Conservation (phyloP, 2,888 invertebrate species). For the Monopis laevigella region DNA sequence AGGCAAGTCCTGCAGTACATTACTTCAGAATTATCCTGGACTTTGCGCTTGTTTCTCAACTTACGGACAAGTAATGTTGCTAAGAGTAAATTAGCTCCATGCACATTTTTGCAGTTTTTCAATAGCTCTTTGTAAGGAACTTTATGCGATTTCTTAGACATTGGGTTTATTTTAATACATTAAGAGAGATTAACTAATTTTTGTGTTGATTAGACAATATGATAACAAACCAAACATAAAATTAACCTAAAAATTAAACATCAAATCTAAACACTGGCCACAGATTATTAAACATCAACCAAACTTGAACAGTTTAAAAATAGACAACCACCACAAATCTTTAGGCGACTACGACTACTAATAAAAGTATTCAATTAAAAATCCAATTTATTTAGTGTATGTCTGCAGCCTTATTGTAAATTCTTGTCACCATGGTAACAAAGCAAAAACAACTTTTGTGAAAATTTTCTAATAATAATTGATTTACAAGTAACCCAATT, state of each 20-base stretch:
- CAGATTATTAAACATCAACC: too few species aligned
- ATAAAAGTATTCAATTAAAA: too few species aligned
- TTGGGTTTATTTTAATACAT: conserved; percentile 6
- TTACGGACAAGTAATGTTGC: conserved; percentile 18
- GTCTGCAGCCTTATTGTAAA: too few species aligned
- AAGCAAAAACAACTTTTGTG: too few species aligned
- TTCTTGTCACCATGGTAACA: too few species aligned
- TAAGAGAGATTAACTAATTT: background rate
- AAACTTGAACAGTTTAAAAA: too few species aligned
- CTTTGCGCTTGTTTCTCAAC: conserved; percentile 14
- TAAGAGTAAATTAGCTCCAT: background rate
- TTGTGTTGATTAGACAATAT: too few species aligned
- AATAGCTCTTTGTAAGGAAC: background rate
- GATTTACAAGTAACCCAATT: too few species aligned
- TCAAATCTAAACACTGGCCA: background rate
- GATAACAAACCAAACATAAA: background rate
- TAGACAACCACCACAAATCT: too few species aligned
- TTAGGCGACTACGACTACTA: too few species aligned
- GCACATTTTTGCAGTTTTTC: conserved; percentile 1
- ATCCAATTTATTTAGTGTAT: too few species aligned
- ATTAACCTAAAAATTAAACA: background rate
- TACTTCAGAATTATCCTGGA: background rate
- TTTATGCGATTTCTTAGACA: background rate
- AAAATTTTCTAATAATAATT: too few species aligned
- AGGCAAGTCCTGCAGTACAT: conserved; percentile 9